phyloP scores from a whole-genome alignment of 2,113 vertebrate species.

The Thamnophis sirtalis region DNA sequence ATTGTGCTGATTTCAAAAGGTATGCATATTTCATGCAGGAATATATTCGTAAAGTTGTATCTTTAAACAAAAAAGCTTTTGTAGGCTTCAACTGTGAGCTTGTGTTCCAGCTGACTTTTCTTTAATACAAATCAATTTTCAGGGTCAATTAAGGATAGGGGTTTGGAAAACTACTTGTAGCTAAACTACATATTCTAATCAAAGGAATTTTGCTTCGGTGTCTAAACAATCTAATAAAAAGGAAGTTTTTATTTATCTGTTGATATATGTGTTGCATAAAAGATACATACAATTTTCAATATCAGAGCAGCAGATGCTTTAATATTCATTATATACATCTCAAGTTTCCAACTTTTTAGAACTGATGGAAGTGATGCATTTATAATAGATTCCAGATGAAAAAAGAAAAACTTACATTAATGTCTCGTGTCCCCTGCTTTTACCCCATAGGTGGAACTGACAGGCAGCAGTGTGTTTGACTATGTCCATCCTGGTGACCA shows the following conservation, averaged over 20 bases:
- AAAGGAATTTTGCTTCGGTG: conserved; percentile 7
- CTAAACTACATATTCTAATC: conserved; percentile 42
- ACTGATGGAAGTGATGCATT: conserved; percentile 30
- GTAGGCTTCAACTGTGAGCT: background rate
- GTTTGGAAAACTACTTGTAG: background rate
- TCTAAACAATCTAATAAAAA: background rate
- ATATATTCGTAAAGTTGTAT: background rate
- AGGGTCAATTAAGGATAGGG: background rate
- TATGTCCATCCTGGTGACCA: conserved; percentile 98
- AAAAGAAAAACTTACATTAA: conserved; percentile 40
- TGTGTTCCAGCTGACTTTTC: background rate
- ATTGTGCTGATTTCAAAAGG: background rate
- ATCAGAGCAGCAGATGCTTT: background rate
- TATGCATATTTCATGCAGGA: background rate
- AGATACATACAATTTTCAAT: background rate
- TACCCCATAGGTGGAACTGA: conserved; percentile 91
- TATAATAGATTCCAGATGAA: conserved; percentile 12
- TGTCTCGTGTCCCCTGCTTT: conserved; percentile 32
- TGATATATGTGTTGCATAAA: background rate
- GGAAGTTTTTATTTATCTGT: background rate
- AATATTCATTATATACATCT: conserved; percentile 16
- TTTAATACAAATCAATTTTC: background rate
- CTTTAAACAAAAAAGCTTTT: background rate
- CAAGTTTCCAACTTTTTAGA: conserved; percentile 47
- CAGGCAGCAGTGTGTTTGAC: conserved; percentile 97